Base-by-base conservation (phyloP, 92 coral and sea anemone genomes). In the Palythoa grandiflora region DNA sequence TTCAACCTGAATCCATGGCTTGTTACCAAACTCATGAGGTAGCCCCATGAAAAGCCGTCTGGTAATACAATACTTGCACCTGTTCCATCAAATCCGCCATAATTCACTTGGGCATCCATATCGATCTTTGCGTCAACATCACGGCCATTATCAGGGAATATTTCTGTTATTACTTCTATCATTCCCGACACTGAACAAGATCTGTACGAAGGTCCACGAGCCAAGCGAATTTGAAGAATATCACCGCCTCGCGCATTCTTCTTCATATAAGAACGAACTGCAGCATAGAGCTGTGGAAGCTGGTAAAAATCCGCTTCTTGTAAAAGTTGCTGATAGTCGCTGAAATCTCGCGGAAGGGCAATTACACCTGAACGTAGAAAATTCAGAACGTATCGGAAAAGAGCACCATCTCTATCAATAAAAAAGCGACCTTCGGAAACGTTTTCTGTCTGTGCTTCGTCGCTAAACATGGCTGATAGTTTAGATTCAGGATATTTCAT, bases 401-500 rank as follows among this genome's bases (percentile, higher is more conserved):
- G 74, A 17, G 38, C 75, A 0, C 89, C 89, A 40, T 86, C 89
- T 76, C 89, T 86, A 51, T 86, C 89, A 52, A 86, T 86, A 47
- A 86, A 86, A 66, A 17, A 48, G 75, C 73, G 53, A 4, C 84
- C 76, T 47, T 86, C 59, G 14, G 19, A 10, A 28, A 75, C 84
- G 44, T 61, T 60, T 11, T 60, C 73, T 51, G 44, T 35, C 12
- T 66, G 76, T 17, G 38, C 61, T 35, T 75, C 59, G 35, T 60
- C 84, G 51, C 16, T 77, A 40, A 86, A 47, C 63, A 86, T 28
- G 37, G 73, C 39, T 51, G 88, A 57, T 20, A 75, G 6, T 28
- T 71, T 52, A 1, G 98, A 94, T 17, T 93, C 93, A 28, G 98
- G 68, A 38, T 79, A 91, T 71, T 86, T 95, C 11, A 92, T 88